phyloP scores from a whole-genome alignment of 1,140 invertebrate species.

The Diachasma alloeum region DNA sequence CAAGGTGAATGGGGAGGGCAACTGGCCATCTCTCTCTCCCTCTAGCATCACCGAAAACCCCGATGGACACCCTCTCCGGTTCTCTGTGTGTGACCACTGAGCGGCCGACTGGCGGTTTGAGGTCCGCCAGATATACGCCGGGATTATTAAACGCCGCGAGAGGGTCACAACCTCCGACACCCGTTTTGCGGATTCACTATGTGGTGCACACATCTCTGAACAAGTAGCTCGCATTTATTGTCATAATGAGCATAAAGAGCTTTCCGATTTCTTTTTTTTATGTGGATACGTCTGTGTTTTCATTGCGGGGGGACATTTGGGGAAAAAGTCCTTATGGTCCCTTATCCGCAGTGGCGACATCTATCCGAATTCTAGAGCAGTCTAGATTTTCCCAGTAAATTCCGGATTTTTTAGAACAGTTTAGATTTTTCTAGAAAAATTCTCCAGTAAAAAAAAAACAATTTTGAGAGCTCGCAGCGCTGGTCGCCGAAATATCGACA shows the following conservation, averaged over 20 bases:
- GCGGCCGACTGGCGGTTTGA: constrained; percentile 57
- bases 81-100: constrained; percentile 48
- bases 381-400: too few species aligned
- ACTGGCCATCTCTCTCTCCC: not conserved
- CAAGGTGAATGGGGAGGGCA: constrained; percentile 30
- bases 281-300: too few species aligned
- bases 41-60: not conserved
- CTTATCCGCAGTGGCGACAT: too few species aligned
- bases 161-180: constrained; percentile 40
- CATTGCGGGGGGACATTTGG: too few species aligned
- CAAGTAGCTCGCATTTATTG: constrained; percentile 28
- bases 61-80: constrained; percentile 5
- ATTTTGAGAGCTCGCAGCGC: too few species aligned
- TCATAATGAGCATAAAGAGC: not conserved
- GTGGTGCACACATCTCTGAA: constrained; percentile 43
- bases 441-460: too few species aligned
- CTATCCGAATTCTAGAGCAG: too few species aligned
- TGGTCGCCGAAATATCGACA: too few species aligned
- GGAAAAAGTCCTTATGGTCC: too few species aligned
- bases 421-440: too few species aligned
- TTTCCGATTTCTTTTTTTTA: too few species aligned
- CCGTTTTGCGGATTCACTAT: constrained; percentile 52
- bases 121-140: constrained; percentile 60
- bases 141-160: constrained; percentile 60
- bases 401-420: too few species aligned